These are phyloP conservation scores for Cyanistes caeruleus DNA, from an alignment of 2,113 vertebrate genomes.

Conservation along the genomic window DNA sequence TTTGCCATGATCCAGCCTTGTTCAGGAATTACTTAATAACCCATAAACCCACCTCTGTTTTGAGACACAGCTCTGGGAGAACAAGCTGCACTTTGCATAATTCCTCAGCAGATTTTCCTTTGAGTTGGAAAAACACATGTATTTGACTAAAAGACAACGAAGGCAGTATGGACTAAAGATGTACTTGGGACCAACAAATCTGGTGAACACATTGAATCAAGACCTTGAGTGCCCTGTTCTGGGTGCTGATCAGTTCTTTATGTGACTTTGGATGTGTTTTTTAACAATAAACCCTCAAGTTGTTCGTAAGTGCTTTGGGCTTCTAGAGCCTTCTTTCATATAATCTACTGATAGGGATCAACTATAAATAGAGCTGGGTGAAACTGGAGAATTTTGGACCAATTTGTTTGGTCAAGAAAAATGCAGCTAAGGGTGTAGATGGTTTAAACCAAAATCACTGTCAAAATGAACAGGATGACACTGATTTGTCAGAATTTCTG, in stretches of 20 bases:
- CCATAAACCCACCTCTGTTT: not conserved
- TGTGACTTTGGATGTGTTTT: not conserved
- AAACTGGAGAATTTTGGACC: not conserved
- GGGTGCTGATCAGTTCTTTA: not conserved
- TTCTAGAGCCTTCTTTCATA: not conserved
- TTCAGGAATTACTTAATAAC: not conserved
- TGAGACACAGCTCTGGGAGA: not conserved
- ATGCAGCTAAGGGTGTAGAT: not conserved
- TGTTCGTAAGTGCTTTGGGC: fast-evolving
- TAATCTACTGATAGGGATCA: fast-evolving
- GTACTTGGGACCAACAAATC: not conserved
- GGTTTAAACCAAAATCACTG: not conserved
- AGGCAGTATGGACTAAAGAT: not conserved
- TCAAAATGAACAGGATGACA: not conserved
- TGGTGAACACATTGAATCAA: not conserved
- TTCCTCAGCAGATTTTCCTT: not conserved
- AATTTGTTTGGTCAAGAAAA: not conserved
- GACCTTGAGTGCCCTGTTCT: not conserved
- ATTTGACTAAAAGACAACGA: not conserved
- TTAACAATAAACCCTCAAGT: not conserved
- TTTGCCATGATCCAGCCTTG: not conserved
- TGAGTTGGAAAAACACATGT: not conserved
- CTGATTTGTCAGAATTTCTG: not conserved
- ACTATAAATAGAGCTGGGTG: not conserved
- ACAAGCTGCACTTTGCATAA: not conserved